Conservation (phyloP, 2,113 vertebrate species). For the Trachemys scripta region DNA sequence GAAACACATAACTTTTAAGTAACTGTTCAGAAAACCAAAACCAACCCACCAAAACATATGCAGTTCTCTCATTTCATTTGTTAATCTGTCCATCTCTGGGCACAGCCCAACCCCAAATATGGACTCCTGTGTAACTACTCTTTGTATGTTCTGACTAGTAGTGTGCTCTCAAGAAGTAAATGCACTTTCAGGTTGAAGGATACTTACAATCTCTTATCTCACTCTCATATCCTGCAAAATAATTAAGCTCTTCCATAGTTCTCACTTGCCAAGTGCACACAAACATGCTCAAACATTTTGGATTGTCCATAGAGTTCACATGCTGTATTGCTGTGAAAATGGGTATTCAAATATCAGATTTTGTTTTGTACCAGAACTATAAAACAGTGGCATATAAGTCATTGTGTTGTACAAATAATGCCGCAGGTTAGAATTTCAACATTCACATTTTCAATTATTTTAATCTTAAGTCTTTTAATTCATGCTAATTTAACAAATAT, state of each 20-base stretch:
- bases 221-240: neutral
- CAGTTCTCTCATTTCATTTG: neutral
- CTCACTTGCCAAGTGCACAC: fast-evolving
- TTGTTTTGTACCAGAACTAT: neutral
- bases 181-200: neutral
- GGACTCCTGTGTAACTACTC: neutral
- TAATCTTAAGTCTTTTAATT: neutral
- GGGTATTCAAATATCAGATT: neutral
- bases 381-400: neutral
- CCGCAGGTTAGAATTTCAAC: neutral
- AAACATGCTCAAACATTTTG: neutral
- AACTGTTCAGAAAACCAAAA: neutral
- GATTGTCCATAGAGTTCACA: neutral
- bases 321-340: neutral
- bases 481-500: neutral
- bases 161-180: neutral
- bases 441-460: neutral
- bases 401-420: neutral
- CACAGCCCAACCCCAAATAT: fast-evolving
- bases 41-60: neutral
- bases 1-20: neutral
- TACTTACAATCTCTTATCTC: neutral
- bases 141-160: neutral
- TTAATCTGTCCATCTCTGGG: neutral
- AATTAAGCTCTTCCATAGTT: neutral